Base-by-base conservation (phyloP, 2,888 invertebrate genomes). In the Rhamnusium bicolor region DNA sequence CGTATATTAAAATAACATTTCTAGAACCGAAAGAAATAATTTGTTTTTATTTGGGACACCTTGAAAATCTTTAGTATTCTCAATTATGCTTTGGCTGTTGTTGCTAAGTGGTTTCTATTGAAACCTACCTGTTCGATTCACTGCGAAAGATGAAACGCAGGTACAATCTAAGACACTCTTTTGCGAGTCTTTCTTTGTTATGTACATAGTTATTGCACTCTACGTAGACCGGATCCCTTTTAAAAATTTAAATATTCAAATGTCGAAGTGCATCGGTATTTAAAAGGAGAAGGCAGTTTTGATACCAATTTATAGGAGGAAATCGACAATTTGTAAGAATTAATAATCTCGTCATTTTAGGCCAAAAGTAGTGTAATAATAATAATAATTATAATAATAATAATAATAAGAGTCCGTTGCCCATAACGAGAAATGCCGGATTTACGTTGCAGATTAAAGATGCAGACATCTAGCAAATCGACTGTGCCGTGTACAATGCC, bases 211-310 rank as follows among this genome's bases (percentile, higher is more conserved):
- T 58, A 58, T 29, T 58, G 32, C 58, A 32, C 58, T 58, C 21
- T 21, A 18, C 24, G 24, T 21, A 14, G 14, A 47, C 19, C 46
- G 18, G 19, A 32, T 29, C 46, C 60, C 47, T 16, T 61, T 61
- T 46, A 47, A 61, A 61, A 61, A 61, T 61, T 61, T 49, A 63
- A 63, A 63, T 63, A 63, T 63, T 63, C 49, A 63, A 63, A 63
- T 63, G 63, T 63, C 63, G 47, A 49, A 46, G 63, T 63, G 63
- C 63, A 63, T 63, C 63, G 63, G 49, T 27, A 49, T 63, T 63
- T 49, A 16, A 63, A 63, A 63, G 12, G 46, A 32, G 63, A 63
- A 63, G 49, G 46, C 24, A 63, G 63, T 63, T 46, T 63, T 63
- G 63, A 63, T 63, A 24, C 24, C 16, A 24, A 14, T 16, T 10